phyloP scores from a whole-genome alignment of 2,888 invertebrate genomes.

The Amphipoea lucens region DNA sequence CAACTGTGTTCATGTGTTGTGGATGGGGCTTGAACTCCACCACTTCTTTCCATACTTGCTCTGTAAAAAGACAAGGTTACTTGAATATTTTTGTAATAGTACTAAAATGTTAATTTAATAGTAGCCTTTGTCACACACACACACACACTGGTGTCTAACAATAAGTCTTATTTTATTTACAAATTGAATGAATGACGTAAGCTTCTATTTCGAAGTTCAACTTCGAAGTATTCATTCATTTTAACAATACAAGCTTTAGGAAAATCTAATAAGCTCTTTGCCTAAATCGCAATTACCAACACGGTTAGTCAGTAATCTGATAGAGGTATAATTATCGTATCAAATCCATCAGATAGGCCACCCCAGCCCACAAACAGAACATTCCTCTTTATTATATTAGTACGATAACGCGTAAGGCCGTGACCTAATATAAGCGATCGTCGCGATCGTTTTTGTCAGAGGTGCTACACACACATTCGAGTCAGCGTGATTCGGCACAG shows the following conservation, averaged over 20 bases:
- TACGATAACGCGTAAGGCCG: constrained; percentile 13
- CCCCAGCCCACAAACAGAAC: constrained; percentile 17
- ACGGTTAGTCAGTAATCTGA: constrained; percentile 37
- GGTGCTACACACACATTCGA: not conserved
- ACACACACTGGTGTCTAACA: not conserved
- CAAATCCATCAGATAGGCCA: constrained; percentile 43
- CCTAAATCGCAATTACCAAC: constrained; percentile 10
- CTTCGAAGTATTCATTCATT: constrained; percentile 11
- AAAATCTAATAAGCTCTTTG: constrained; percentile 23
- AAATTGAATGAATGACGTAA: not conserved
- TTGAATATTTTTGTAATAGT: not conserved
- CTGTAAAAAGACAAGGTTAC: constrained; percentile 84
- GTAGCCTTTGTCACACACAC: not conserved
- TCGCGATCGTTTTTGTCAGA: not conserved
- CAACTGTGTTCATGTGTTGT: constrained; percentile 88
- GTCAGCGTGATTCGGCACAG: not conserved
- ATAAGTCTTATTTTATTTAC: not conserved
- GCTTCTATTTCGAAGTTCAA: constrained; percentile 4
- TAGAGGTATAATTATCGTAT: constrained; percentile 45
- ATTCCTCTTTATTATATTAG: constrained; percentile 38
- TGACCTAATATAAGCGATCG: not conserved
- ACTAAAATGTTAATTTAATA: not conserved
- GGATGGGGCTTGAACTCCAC: constrained; percentile 94
- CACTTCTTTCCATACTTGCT: constrained; percentile 95
- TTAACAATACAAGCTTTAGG: constrained; percentile 10